phyloP scores from a whole-genome alignment of 1,140 invertebrate genomes.

The Elysia chlorotica region DNA sequence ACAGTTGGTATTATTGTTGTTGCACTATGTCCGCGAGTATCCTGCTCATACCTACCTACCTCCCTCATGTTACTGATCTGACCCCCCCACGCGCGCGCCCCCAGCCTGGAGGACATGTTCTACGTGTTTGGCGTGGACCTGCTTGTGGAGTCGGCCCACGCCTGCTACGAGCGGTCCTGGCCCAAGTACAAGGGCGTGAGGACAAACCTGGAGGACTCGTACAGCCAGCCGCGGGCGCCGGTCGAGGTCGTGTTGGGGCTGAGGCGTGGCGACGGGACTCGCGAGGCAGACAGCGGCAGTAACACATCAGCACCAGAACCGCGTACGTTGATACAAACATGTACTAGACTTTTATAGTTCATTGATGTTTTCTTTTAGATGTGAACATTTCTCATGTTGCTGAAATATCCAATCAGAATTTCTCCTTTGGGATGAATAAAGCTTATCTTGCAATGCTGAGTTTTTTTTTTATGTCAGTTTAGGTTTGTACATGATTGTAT shows the following conservation, averaged over 20 bases:
- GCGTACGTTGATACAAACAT: not conserved
- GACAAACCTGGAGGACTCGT: constrained; percentile 70
- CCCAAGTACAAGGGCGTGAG: constrained; percentile 86
- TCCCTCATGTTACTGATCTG: not conserved
- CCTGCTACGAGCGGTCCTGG: constrained; percentile 90
- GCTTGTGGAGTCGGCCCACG: constrained; percentile 92
- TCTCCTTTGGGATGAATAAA: too few species aligned
- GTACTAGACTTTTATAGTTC: not conserved
- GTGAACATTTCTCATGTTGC: too few species aligned
- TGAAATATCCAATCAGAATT: too few species aligned
- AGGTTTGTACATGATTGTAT: too few species aligned
- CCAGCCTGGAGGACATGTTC: constrained; percentile 69
- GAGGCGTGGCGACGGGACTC: constrained; percentile 65
- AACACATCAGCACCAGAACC: constrained; percentile 1
- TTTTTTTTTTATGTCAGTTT: too few species aligned
- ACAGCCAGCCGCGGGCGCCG: constrained; percentile 83
- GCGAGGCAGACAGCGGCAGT: not conserved
- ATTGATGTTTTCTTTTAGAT: too few species aligned
- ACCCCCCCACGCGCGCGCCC: not conserved
- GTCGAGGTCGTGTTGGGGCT: constrained; percentile 92
- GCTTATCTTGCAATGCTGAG: too few species aligned
- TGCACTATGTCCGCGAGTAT: too few species aligned
- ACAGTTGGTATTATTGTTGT: too few species aligned
- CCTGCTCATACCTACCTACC: not conserved
- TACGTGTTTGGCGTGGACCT: constrained; percentile 89